Conservation (phyloP, 2,113 vertebrate genomes). For the Calidris pygmaea region DNA sequence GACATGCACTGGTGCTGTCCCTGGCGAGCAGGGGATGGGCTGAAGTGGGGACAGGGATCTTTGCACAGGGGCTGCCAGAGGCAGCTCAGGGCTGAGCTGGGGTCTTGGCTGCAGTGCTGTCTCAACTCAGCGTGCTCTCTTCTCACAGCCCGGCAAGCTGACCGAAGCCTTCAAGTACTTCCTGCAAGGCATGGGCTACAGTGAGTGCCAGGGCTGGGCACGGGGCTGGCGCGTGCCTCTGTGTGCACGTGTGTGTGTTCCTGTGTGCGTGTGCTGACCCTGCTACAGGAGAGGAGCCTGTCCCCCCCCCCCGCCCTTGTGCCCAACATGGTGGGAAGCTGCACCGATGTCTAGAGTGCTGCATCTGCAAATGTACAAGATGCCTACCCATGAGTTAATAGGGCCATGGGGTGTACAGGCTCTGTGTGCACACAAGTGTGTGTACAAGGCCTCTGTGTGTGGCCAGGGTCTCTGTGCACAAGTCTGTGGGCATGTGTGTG, state of each 20-base stretch:
- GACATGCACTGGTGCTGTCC: not conserved
- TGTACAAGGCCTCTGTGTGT: not conserved
- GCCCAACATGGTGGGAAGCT: not conserved
- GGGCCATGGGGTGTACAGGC: not conserved
- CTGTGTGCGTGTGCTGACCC: not conserved
- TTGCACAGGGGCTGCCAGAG: not conserved
- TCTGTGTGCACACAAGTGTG: not conserved
- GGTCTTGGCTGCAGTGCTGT: not conserved
- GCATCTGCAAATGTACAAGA: not conserved
- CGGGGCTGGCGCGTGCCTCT: rapidly evolving
- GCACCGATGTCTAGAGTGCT: rapidly evolving
- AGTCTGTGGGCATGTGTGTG: too few species aligned
- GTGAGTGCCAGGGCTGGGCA: slow-evolving; percentile 78
- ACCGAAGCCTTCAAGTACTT: slow-evolving; percentile 99
- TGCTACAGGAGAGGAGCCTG: not conserved
- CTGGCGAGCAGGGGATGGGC: not conserved
- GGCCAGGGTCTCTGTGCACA: not conserved
- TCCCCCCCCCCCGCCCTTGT: rapidly evolving
- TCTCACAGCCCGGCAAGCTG: slow-evolving; percentile 90
- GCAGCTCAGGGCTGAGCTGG: rapidly evolving
- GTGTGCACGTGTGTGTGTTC: not conserved
- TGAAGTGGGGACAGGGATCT: not conserved
- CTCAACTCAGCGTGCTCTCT: not conserved
- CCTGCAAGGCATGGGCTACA: slow-evolving; percentile 99
- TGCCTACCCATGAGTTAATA: rapidly evolving